Conservation (phyloP, 2,797 vertebrate species). For the Lepilemur ruficaudatus region DNA sequence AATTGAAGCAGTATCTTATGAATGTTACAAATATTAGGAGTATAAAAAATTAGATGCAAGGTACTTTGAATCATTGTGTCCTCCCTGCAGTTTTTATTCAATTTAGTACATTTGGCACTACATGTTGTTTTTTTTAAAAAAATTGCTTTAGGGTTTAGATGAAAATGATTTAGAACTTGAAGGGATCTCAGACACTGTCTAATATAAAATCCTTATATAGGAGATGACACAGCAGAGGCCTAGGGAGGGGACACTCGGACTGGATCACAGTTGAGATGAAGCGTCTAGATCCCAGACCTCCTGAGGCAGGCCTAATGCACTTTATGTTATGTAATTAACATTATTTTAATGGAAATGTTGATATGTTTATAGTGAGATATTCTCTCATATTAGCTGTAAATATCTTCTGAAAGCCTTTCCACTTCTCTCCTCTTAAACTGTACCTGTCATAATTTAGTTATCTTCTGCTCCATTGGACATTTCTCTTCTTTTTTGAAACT, state of each 20-base stretch:
- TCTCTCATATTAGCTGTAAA: not conserved
- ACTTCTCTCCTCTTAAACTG: slow-evolving; percentile 35
- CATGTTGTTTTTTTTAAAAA: not conserved
- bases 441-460: not conserved
- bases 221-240: not conserved
- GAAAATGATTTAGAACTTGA: slow-evolving; percentile 36
- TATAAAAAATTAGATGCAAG: slow-evolving; percentile 30
- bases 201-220: slow-evolving; percentile 23
- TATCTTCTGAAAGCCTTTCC: slow-evolving; percentile 9
- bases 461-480: slow-evolving; percentile 31
- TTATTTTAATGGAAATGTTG: slow-evolving; percentile 37
- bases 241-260: not conserved
- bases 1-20: not conserved
- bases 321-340: slow-evolving; percentile 11
- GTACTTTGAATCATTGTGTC: not conserved
- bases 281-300: not conserved
- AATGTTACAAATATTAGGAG: not conserved
- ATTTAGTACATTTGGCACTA: slow-evolving; percentile 27
- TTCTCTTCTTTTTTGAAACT: slow-evolving; percentile 65
- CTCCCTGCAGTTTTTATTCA: slow-evolving; percentile 28
- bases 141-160: slow-evolving; percentile 3
- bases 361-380: not conserved
- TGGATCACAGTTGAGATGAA: not conserved
- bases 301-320: not conserved
- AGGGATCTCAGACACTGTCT: slow-evolving; percentile 1